Evolutionary conservation across 2,113 vertebrate genomes (phyloP).

Genomic region (Thermophis baileyi): DNA sequence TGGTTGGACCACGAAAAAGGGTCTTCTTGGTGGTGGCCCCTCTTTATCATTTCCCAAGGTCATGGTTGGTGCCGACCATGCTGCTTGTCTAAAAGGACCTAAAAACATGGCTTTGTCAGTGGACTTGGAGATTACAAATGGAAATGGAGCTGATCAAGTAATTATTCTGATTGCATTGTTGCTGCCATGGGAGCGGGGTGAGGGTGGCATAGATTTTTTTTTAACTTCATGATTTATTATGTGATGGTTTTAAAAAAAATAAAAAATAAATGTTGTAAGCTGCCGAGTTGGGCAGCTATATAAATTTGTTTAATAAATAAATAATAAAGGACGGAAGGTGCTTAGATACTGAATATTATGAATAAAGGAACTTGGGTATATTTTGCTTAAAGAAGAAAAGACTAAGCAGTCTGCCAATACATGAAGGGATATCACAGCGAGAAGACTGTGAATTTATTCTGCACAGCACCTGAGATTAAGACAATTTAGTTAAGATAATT

Average conservation of each 20-base stretch:
- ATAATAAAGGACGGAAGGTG: not conserved
- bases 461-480: not conserved
- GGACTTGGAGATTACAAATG: not conserved
- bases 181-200: not conserved
- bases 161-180: not conserved
- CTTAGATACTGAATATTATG: not conserved
- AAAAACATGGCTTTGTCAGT: not conserved
- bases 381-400: not conserved
- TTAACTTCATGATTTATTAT: too few relatives aligned
- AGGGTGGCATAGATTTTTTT: not conserved
- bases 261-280: not conserved
- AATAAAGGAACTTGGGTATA: not conserved
- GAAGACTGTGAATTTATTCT: not conserved
- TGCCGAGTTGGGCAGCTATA: not conserved
- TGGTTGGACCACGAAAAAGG: not conserved
- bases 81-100: not conserved
- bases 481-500: not conserved
- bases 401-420: not conserved
- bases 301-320: not conserved
- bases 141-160: not conserved
- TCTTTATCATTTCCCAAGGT: too few relatives aligned
- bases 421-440: not conserved
- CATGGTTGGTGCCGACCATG: too few relatives aligned
- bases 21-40: not conserved
- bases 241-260: not conserved